Percentiles rank a stretch among this genome's conserved stretches.
These are phyloP conservation scores for Camarhynchus parvulus DNA, from an alignment of 2,113 vertebrate species.

Conservation along the genomic window DNA sequence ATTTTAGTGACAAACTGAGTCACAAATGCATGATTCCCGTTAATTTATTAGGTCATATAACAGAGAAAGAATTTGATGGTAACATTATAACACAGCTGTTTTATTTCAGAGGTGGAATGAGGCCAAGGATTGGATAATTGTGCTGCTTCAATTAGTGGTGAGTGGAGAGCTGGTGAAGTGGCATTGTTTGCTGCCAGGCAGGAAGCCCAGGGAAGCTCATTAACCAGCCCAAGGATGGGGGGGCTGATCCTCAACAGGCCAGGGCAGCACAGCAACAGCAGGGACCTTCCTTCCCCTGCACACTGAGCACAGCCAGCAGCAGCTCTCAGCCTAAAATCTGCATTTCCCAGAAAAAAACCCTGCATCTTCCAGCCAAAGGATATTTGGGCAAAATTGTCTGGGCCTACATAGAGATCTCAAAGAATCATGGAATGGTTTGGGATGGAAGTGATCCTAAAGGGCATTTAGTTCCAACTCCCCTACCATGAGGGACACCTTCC, in stretches of 20 bases:
- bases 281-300: neutral
- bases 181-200: slow-evolving; percentile 47
- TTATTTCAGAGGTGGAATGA: slow-evolving; percentile 15
- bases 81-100: slow-evolving; percentile 52
- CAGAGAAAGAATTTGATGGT: slow-evolving; percentile 4
- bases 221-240: neutral
- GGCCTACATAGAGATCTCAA: neutral
- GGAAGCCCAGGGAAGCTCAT: slow-evolving; percentile 21
- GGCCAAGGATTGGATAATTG: slow-evolving; percentile 41
- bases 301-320: neutral
- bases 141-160: slow-evolving; percentile 19
- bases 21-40: neutral
- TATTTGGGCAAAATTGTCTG: neutral
- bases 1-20: slow-evolving; percentile 48
- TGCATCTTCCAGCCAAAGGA: neutral
- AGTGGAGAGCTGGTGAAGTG: neutral
- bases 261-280: neutral
- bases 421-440: neutral
- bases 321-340: neutral
- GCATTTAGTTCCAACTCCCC: neutral
- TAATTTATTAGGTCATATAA: slow-evolving; percentile 53
- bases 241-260: neutral
- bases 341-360: neutral
- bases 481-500: neutral
- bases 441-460: neutral